Evolutionary conservation across 2,113 vertebrate genomes (phyloP).

Genomic region (Ammodramus savannarum): DNA sequence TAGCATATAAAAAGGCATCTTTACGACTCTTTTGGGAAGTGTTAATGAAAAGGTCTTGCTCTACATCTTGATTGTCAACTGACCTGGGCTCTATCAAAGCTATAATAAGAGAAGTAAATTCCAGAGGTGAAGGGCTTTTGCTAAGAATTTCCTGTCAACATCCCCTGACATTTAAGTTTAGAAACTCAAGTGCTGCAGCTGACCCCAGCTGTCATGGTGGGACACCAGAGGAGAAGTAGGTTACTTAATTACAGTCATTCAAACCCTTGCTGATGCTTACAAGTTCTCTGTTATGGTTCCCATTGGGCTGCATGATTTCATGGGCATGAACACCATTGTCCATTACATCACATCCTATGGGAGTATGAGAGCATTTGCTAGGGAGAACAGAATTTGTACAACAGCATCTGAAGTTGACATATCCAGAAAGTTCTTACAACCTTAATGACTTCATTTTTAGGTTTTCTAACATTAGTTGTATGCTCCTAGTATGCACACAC

Average conservation of each 20-base stretch:
- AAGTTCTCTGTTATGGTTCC: constrained; percentile 19
- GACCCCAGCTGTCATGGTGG: constrained; percentile 12
- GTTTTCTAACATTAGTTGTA: not conserved
- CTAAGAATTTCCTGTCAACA: constrained; percentile 11
- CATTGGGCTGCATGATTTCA: not conserved
- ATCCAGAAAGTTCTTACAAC: not conserved
- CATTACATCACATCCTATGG: constrained; percentile 10
- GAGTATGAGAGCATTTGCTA: not conserved
- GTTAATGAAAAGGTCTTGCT: not conserved
- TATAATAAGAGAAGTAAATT: constrained; percentile 3
- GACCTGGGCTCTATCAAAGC: not conserved
- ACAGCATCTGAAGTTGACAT: not conserved
- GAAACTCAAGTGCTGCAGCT: not conserved
- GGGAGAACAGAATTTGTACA: not conserved
- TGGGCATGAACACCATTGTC: not conserved
- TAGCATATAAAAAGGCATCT: not conserved
- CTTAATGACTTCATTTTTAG: not conserved
- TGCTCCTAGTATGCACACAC: accelerated
- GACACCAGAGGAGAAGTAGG: not conserved
- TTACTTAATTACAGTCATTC: constrained; percentile 55
- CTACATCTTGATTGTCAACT: not conserved
- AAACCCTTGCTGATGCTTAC: not conserved
- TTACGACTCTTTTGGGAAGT: not conserved
- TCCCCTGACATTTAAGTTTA: constrained; percentile 34
- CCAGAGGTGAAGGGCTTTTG: constrained; percentile 6